These are phyloP conservation scores for Typhlomys cinereus DNA, from an alignment of 2,113 vertebrate genomes.

Conservation along the genomic window DNA sequence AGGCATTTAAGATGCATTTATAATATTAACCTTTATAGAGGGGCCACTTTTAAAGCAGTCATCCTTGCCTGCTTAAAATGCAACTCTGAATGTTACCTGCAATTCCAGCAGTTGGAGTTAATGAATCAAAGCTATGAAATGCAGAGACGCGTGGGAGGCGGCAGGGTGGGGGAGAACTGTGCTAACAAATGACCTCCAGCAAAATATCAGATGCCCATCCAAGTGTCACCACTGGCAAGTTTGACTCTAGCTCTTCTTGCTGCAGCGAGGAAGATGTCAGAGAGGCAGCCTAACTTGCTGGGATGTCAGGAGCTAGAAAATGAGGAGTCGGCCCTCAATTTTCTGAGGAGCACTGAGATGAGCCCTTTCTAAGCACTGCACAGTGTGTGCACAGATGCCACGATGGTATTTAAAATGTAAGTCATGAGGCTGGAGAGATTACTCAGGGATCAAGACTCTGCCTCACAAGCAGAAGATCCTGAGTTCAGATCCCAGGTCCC, in stretches of 20 bases:
- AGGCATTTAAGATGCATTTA: conserved; percentile 83
- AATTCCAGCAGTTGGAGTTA: conserved; percentile 66
- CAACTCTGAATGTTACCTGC: conserved; percentile 61
- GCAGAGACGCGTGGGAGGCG: neutral
- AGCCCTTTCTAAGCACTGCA: neutral
- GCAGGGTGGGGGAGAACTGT: neutral
- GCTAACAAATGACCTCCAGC: conserved; percentile 75
- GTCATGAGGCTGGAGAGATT: no score
- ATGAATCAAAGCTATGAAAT: conserved; percentile 77
- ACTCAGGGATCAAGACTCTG: no score
- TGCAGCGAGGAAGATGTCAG: neutral
- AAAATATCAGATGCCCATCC: conserved; percentile 47
- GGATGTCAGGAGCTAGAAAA: neutral
- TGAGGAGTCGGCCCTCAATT: neutral
- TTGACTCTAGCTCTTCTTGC: neutral
- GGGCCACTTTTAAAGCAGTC: conserved; percentile 68
- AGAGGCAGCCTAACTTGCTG: neutral
- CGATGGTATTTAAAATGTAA: neutral
- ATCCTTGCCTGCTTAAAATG: conserved; percentile 77
- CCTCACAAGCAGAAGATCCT: no score
- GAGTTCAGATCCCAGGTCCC: no score
- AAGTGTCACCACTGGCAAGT: neutral
- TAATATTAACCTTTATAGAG: conserved; percentile 81
- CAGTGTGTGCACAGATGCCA: neutral
- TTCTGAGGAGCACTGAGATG: neutral